Base-by-base conservation (phyloP, 2,888 invertebrate species). In the Alloscopus bannaensis region DNA sequence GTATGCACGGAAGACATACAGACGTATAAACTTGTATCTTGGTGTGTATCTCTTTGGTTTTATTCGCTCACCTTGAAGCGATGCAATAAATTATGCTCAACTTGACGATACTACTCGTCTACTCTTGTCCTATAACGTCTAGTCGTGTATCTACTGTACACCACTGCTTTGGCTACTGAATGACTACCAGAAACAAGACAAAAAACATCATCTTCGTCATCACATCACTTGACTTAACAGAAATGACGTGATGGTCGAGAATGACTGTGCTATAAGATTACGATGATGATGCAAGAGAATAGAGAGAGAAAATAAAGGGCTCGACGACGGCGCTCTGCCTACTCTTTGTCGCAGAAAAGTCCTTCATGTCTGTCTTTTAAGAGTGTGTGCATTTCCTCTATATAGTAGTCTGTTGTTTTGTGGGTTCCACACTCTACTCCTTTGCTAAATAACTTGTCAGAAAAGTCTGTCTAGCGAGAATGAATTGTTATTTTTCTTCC, bases 41-140 rank as follows among this genome's bases (percentile, higher is more conserved):
- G 3, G n/a, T 45, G 13, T 36, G 31, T 73, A 36, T 60, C 69
- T 60, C 50, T 69, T 76, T 69, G 24, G 55, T 62, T 69, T 24
- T 76, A 77, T 77, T 64, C 52, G 69, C 69, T 77, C 69, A 77
- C 77, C 77, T 77, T 77, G 77, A n/a, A 77, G 77, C 69, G 26
- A 52, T 62, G 57, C 77, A 69, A 77, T 77, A 77, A 77, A 77
- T 77, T 77, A 69, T 70, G 64, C 60, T 69, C 24, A 72, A 13
- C 50, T 45, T n/a, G n/a, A n/a, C n/a, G n/a, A n/a, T n/a, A n/a
- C n/a, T n/a, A 31, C 22, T 50, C 50, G 16, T 36, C 55, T 36
- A n/a, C 50, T 22, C 18, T 8, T 66, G 47, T 4, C 36, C 22
- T 8, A 57, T 16, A 50, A 18, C n/a, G n/a, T n/a, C n/a, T n/a